Base-by-base conservation (phyloP, 1,140 invertebrate genomes). In the Ylistrum balloti region DNA sequence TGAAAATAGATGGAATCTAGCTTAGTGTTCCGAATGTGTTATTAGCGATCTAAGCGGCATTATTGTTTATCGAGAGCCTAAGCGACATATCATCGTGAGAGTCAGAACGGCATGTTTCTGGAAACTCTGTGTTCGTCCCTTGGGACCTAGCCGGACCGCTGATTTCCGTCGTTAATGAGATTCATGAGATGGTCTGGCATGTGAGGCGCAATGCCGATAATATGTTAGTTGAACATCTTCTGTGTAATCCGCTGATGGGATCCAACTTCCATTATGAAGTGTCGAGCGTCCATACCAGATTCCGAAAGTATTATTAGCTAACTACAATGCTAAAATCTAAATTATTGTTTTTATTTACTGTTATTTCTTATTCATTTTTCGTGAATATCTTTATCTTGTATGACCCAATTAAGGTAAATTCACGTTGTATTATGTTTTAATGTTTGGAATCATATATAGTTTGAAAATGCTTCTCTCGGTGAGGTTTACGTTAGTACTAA, bases 261-360 rank as follows among this genome's bases (percentile, higher is more conserved):
- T 74, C 56, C 56, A 74, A 74, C n/a, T n/a, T 74, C 56, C 56
- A 74, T 74, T 74, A 74, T 74, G 56, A 28, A 74, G 56, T 74
- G 56, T 74, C 5, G 9, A 74, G 56, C 11, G n/a, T 5, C n/a
- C 56, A 74, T 9, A 28, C 56, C 22, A 74, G 56, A 74, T 17
- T 74, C 28, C 56, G 5, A 74, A 74, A 74, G 56, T 74, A 74
- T n/a, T 74, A 74, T 74, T 74, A 74, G 56, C 56, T 74, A 28
- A 74, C 56, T 74, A 28, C n/a, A n/a, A 74, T n/a, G n/a, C 1
- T 74, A 11, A 74, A 74, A 74, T 74, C 28, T 28, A 11, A 28
- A 74, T 5, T 74, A 9, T 74, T 28, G 9, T 45, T 38, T 38
- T 74, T 11, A 13, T 74, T 56, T 56, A 22, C 1, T 28, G 5